Evolutionary conservation across 2,797 vertebrate species (phyloP).

Genomic region (Clamator glandarius): DNA sequence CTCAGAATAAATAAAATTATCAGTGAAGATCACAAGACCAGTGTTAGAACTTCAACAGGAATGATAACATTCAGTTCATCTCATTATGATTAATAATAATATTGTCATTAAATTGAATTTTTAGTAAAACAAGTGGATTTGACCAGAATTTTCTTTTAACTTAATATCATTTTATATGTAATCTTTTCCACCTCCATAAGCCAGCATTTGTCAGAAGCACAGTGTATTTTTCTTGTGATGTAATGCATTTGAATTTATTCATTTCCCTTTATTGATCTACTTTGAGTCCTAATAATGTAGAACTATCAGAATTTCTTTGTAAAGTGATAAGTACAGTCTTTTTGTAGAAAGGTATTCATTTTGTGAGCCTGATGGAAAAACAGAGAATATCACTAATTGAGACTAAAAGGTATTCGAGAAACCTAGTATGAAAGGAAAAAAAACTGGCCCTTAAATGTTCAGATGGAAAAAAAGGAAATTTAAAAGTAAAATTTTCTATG

Average conservation of each 20-base stretch:
- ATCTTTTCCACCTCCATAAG: neutral
- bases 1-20: neutral
- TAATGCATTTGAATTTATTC: neutral
- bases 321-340: neutral
- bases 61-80: neutral
- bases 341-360: conserved; percentile 21
- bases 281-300: neutral
- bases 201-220: neutral
- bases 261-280: conserved; percentile 17
- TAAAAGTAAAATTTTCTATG: conserved; percentile 4
- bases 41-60: neutral
- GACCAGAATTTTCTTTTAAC: neutral
- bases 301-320: conserved; percentile 24
- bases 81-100: neutral
- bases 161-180: neutral
- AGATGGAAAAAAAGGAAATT: neutral
- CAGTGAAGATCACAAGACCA: neutral
- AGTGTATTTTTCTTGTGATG: neutral
- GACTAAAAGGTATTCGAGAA: neutral
- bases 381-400: conserved; percentile 12
- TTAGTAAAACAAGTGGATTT: neutral
- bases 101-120: neutral
- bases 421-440: neutral
- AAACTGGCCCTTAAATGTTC: neutral
- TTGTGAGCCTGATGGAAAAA: conserved; percentile 22